A percentile compares a stretch with the other conserved stretches of the same genome.
phyloP scores from a whole-genome alignment of 2,888 invertebrate genomes.

The Drosophila neotestacea region DNA sequence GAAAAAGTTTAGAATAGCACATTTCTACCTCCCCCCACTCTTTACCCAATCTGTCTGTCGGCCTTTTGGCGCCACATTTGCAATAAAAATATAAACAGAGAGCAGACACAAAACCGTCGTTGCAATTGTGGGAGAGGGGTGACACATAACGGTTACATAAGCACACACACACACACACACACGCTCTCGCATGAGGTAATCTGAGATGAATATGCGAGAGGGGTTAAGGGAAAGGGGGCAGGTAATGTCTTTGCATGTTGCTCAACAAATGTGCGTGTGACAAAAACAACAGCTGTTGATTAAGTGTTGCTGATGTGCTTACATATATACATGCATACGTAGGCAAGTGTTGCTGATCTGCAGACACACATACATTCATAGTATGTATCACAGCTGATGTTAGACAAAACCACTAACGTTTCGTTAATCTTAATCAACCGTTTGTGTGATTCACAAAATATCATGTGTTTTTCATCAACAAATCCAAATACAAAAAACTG shows the following conservation, averaged over 20 bases:
- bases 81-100: slow-evolving; percentile 73
- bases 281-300: slow-evolving; percentile 61
- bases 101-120: slow-evolving; percentile 28
- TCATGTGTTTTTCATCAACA: slow-evolving; percentile 81
- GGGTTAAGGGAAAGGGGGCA: neutral
- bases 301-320: slow-evolving; percentile 19
- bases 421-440: slow-evolving; percentile 40
- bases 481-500: slow-evolving; percentile 29
- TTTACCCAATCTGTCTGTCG: slow-evolving; percentile 25
- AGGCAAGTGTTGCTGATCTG: neutral
- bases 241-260: slow-evolving; percentile 37
- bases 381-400: slow-evolving; percentile 44
- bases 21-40: neutral
- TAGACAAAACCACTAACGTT: slow-evolving; percentile 5
- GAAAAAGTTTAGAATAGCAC: slow-evolving; percentile 53
- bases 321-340: neutral
- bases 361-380: too few species aligned
- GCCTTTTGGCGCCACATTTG: slow-evolving; percentile 73
- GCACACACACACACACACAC: slow-evolving; percentile 5
- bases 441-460: slow-evolving; percentile 48
- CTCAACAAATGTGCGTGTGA: slow-evolving; percentile 31
- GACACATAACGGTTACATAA: slow-evolving; percentile 65
- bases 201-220: slow-evolving; percentile 43
- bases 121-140: slow-evolving; percentile 42
- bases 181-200: slow-evolving; percentile 58